These are phyloP conservation scores for Antechinus flavipes DNA, from an alignment of 2,113 vertebrate genomes.

Conservation along the genomic window DNA sequence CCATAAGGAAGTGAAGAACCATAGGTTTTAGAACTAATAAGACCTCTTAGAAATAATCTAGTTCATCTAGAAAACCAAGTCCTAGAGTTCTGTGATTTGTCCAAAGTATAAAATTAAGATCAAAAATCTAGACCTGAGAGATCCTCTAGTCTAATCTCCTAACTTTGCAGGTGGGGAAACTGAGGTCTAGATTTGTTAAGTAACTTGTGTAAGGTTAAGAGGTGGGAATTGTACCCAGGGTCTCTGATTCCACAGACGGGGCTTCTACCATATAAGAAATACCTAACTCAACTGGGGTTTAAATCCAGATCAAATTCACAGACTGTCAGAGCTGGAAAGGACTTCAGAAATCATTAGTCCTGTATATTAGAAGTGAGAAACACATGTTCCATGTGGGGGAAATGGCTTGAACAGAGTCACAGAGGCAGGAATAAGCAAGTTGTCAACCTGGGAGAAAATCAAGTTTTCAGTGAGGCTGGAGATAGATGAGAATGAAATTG, in stretches of 20 bases:
- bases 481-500: not conserved
- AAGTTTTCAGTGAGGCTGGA: conserved; percentile 4
- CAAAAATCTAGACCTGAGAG: not conserved
- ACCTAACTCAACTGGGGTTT: not conserved
- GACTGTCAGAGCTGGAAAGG: not conserved
- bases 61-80: not conserved
- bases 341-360: not conserved
- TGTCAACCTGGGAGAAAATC: conserved; percentile 1
- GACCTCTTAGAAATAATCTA: not conserved
- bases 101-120: not conserved
- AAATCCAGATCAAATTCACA: not conserved
- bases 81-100: not conserved
- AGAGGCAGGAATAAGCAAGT: conserved; percentile 40
- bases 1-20: not conserved
- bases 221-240: not conserved
- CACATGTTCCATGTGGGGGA: conserved; percentile 59
- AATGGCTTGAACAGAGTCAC: conserved; percentile 1
- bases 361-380: conserved; percentile 52
- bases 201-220: not conserved
- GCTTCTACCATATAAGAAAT: not conserved
- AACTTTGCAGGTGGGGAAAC: not conserved
- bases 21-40: not conserved
- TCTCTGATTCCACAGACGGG: not conserved
- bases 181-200: not conserved
- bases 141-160: not conserved